Conservation (phyloP, 2,888 invertebrate genomes). For the Alsophila aescularia region DNA sequence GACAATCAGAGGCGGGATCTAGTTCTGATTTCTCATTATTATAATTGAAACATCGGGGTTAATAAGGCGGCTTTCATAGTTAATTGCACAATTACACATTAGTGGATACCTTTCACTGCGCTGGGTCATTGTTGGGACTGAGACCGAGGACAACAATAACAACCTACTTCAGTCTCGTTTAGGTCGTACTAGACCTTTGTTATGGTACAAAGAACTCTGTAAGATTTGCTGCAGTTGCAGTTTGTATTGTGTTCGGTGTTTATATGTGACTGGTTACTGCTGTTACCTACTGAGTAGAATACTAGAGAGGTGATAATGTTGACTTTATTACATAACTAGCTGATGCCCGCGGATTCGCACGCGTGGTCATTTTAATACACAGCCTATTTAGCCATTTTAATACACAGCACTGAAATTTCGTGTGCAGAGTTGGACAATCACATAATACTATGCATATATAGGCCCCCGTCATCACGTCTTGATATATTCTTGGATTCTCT, state of each 20-base stretch:
- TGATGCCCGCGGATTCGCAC: too few species aligned
- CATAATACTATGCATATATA: too few species aligned
- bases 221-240: conserved; percentile 26
- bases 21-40: conserved; percentile 60
- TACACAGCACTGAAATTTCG: too few species aligned
- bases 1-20: conserved; percentile 49
- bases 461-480: too few species aligned
- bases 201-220: conserved; percentile 26
- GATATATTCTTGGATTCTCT: too few species aligned
- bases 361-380: too few species aligned
- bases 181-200: conserved; percentile 25
- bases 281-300: background rate
- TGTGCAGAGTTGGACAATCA: too few species aligned
- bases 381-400: too few species aligned
- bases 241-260: conserved; percentile 18
- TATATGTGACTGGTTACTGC: background rate
- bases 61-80: conserved; percentile 65
- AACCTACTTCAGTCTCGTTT: conserved; percentile 43
- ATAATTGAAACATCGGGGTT: conserved; percentile 65
- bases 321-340: too few species aligned
- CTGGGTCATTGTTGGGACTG: conserved; percentile 45
- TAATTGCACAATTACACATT: conserved; percentile 65
- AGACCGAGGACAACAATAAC: conserved; percentile 53
- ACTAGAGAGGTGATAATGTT: background rate
- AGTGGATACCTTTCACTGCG: conserved; percentile 68